These are phyloP conservation scores for Phalacrocorax brasilianus DNA, from an alignment of 2,113 vertebrate genomes.

Conservation along the genomic window DNA sequence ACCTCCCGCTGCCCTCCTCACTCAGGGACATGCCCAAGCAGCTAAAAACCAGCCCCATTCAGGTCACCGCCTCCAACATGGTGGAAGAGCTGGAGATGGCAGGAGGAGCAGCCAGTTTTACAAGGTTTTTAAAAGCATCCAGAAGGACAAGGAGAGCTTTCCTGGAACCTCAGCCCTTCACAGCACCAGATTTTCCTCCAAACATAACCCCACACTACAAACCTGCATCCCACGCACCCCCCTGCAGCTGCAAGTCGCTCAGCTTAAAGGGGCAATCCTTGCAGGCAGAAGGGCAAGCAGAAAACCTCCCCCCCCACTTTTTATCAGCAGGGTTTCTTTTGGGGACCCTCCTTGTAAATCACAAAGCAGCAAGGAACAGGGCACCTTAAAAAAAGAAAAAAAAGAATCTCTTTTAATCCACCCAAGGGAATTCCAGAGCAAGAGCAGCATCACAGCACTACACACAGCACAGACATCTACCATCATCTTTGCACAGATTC, in stretches of 20 bases:
- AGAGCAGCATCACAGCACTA: constrained; percentile 30
- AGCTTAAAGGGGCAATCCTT: not conserved
- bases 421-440: constrained; percentile 24
- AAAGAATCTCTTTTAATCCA: constrained; percentile 38
- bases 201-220: not conserved
- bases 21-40: not conserved
- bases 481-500: not conserved
- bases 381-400: not conserved
- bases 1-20: not conserved
- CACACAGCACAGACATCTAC: constrained; percentile 15
- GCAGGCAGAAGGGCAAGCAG: not conserved
- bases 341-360: not conserved
- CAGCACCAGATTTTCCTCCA: not conserved
- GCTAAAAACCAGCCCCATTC: not conserved
- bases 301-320: not conserved
- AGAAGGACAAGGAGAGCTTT: not conserved
- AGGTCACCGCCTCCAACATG: not conserved
- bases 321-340: not conserved
- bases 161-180: not conserved
- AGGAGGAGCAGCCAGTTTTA: not conserved
- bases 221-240: not conserved
- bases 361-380: not conserved
- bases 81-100: not conserved
- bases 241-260: not conserved
- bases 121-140: not conserved